Percentiles rank a stretch among this genome's conserved stretches.
phyloP scores from a whole-genome alignment of 2,113 vertebrate genomes.

The Athene noctua region DNA sequence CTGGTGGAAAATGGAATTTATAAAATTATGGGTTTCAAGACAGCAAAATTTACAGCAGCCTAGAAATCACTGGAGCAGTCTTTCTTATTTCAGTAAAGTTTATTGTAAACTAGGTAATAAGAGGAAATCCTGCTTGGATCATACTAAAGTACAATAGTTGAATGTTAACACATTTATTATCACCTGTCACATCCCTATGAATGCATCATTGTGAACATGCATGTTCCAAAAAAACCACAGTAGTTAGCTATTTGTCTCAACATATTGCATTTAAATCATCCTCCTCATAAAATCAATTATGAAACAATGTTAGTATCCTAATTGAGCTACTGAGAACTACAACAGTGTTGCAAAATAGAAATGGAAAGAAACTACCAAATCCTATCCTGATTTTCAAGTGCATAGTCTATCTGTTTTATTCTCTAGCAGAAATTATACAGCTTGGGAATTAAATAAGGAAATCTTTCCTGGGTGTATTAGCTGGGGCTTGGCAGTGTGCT shows the following conservation, averaged over 20 bases:
- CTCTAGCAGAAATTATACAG: background rate
- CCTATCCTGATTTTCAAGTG: background rate
- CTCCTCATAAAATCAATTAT: conserved; percentile 55
- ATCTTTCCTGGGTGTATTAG: background rate
- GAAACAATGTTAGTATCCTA: conserved; percentile 32
- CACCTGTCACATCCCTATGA: conserved; percentile 60
- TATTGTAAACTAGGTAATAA: conserved; percentile 32
- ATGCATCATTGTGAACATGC: conserved; percentile 59
- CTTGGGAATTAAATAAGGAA: background rate
- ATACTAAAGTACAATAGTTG: conserved; percentile 14
- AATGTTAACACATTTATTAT: conserved; percentile 67
- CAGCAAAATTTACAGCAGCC: background rate
- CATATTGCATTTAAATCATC: conserved; percentile 54
- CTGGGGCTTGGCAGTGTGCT: background rate
- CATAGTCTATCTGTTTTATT: background rate
- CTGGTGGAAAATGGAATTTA: background rate
- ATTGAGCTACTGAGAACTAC: conserved; percentile 15
- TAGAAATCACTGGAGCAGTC: background rate
- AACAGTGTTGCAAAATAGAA: background rate
- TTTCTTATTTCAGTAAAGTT: conserved; percentile 22
- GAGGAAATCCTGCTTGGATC: conserved; percentile 57
- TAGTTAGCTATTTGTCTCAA: conserved; percentile 63
- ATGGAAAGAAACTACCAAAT: background rate
- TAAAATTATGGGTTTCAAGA: conserved; percentile 39
- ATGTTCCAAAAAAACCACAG: background rate